Conservation (phyloP, 1,140 invertebrate species). For the Cardiocondyla obscurior region DNA sequence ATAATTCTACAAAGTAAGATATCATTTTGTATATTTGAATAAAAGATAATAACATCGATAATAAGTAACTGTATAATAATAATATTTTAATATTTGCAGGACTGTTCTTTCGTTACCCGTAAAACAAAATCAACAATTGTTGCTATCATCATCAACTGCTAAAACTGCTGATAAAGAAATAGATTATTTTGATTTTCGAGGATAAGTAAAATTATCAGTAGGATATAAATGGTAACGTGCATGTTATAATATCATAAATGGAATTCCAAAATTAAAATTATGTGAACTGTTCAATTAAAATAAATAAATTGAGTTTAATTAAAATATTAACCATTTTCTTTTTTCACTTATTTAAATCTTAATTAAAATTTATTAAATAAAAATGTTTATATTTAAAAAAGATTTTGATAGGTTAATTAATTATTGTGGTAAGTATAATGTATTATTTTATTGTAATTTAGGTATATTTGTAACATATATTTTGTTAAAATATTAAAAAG, state of each 20-base stretch:
- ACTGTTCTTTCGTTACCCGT: slow-evolving; percentile 76
- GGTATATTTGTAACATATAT: background rate
- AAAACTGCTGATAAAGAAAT: slow-evolving; percentile 71
- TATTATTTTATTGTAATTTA: slow-evolving; percentile 6
- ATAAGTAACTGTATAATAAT: slow-evolving; percentile 21
- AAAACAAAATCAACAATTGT: slow-evolving; percentile 71
- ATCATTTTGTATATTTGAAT: slow-evolving; percentile 20
- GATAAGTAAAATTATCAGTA: slow-evolving; percentile 48
- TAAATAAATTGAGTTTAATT: background rate
- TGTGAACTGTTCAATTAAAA: background rate
- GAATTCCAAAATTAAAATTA: background rate
- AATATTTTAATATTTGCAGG: slow-evolving; percentile 61
- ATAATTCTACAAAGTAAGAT: slow-evolving; percentile 72
- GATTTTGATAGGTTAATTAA: slow-evolving; percentile 8
- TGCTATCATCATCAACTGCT: slow-evolving; percentile 60
- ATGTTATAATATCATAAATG: slow-evolving; percentile 19
- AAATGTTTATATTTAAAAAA: background rate
- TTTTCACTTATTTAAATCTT: background rate
- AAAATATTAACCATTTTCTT: background rate
- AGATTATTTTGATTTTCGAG: slow-evolving; percentile 76
- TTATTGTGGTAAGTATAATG: background rate
- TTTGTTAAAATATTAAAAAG: slow-evolving; percentile 12
- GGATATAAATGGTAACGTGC: background rate
- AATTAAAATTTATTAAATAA: slow-evolving; percentile 1
- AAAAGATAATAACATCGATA: no score